Evolutionary conservation across 2,888 invertebrate species (phyloP), one percentile per base, ranked within the genome.

Genomic region (Heterodera filipjevi): DNA sequence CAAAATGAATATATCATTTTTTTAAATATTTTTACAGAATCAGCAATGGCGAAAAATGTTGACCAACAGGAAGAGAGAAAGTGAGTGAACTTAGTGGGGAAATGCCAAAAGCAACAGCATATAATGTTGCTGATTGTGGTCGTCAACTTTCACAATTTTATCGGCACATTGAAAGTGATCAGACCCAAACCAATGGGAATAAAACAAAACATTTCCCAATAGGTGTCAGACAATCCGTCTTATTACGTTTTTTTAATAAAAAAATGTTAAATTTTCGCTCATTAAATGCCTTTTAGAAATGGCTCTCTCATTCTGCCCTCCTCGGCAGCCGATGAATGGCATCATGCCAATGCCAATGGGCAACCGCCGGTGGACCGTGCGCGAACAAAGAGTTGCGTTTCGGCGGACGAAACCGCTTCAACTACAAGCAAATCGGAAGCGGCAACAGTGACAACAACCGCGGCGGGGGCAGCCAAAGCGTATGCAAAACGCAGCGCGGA

Each of bases 401-500:
- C 75, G 16, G 33, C 68, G 35, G 75, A 68, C 30, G 68, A 59
- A 30, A 33, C 68, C 22, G 53, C 74, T n/a, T 32, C 33, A 22
- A 33, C 76, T 53, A 70, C 59, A n/a, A 59, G 59, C 59, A 59
- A 59, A 27, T 59, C 59, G 59, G 59, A 72, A 33, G 12, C 64
- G 30, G 35, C 75, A 8, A 75, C 75, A 64, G n/a, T 59, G 44
- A 64, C 75, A 22, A 75, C 53, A 30, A 74, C 74, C 30, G 73
- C 44, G 70, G 76, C 82, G 19, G 59, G n/a, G 59, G 27, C 27
- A 27, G 59, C 59, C 27, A 59, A 59, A 12, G 27, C 27, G 27
- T 59, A 6, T 27, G 75, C 82, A 10, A 79, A 86, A 59, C 81
- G 88, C 14, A 83, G 82, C 19, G 64, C 81, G 14, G 90, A 91